Evolutionary conservation across 37 sponge, comb jelly and placozoan genomes (phyloP).

Genomic region (Aplysina aerophoba): DNA sequence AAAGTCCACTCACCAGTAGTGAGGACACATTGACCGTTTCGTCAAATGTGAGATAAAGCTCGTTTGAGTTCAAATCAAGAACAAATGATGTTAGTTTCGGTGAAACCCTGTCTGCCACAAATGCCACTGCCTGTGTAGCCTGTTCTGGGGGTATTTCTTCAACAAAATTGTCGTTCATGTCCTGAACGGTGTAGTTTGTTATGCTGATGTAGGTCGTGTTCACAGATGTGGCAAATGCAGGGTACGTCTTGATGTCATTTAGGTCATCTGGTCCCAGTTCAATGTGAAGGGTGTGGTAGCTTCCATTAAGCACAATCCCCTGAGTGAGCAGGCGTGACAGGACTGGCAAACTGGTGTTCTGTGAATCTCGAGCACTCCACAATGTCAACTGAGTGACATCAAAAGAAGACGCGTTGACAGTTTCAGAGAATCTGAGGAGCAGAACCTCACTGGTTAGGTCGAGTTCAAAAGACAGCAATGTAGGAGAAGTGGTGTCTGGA

Average conservation of each 20-base stretch:
- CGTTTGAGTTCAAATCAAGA: slow-evolving; percentile 65
- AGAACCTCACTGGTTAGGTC: slow-evolving; percentile 44
- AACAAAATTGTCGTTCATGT: slow-evolving; percentile 78
- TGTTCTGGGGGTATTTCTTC: slow-evolving; percentile 38
- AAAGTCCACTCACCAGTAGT: slow-evolving; percentile 52
- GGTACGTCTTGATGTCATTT: slow-evolving; percentile 70
- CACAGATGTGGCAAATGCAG: slow-evolving; percentile 38
- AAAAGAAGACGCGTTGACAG: slow-evolving; percentile 40
- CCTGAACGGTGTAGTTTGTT: slow-evolving; percentile 40
- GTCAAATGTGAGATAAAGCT: slow-evolving; percentile 72
- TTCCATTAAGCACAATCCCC: slow-evolving; percentile 37
- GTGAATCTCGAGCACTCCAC: not conserved
- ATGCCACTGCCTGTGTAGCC: slow-evolving; percentile 41
- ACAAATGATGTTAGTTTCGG: slow-evolving; percentile 64
- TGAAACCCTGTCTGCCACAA: slow-evolving; percentile 46
- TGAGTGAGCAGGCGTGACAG: not conserved
- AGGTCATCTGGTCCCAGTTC: slow-evolving; percentile 62
- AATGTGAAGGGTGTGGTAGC: slow-evolving; percentile 62
- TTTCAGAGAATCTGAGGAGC: slow-evolving; percentile 50
- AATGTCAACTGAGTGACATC: slow-evolving; percentile 15
- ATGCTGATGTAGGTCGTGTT: slow-evolving; percentile 68
- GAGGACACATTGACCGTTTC: slow-evolving; percentile 85
- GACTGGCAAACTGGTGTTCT: not conserved
- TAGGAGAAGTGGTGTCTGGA: slow-evolving; percentile 34
- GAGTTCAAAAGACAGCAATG: slow-evolving; percentile 7